Evolutionary conservation across 2,888 invertebrate genomes (phyloP).

Genomic region (Lumbricus terrestris): DNA sequence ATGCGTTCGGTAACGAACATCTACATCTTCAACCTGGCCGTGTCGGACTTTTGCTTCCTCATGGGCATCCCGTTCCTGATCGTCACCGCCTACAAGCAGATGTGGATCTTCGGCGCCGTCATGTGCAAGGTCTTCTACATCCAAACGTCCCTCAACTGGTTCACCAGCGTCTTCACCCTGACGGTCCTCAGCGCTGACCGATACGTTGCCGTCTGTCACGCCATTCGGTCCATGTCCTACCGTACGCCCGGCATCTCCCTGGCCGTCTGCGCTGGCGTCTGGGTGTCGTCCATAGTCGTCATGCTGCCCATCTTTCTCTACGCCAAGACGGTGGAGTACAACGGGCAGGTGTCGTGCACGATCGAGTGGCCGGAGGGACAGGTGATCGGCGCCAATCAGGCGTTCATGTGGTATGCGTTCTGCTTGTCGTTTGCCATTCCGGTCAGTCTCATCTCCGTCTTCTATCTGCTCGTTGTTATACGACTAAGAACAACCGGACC

Average conservation of each 20-base stretch:
- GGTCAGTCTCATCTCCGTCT: slow-evolving; percentile 52
- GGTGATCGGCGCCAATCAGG: slow-evolving; percentile 48
- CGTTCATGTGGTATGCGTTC: slow-evolving; percentile 56
- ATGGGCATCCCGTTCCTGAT: slow-evolving; percentile 30
- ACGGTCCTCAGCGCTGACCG: slow-evolving; percentile 60
- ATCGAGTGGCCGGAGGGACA: slow-evolving; percentile 52
- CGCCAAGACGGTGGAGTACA: slow-evolving; percentile 47
- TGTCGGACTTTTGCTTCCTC: slow-evolving; percentile 31
- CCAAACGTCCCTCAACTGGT: slow-evolving; percentile 58
- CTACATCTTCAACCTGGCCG: slow-evolving; percentile 33
- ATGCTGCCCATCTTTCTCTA: slow-evolving; percentile 60
- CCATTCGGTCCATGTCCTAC: slow-evolving; percentile 52
- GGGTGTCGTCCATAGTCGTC: slow-evolving; percentile 57
- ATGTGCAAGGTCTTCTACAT: slow-evolving; percentile 60
- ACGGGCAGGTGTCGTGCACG: slow-evolving; percentile 46
- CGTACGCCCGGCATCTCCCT: slow-evolving; percentile 54
- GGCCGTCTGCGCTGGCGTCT: slow-evolving; percentile 55
- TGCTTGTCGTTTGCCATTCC: slow-evolving; percentile 55
- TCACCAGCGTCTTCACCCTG: slow-evolving; percentile 59
- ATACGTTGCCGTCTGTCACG: slow-evolving; percentile 60
- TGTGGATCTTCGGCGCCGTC: slow-evolving; percentile 58
- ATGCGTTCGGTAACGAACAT: slow-evolving; percentile 33
- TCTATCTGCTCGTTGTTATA: slow-evolving; percentile 54
- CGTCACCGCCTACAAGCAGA: slow-evolving; percentile 40
- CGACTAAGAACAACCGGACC: slow-evolving; percentile 52